Base-by-base conservation (phyloP, 1,140 invertebrate species). In the Zaprionus ornatus region DNA sequence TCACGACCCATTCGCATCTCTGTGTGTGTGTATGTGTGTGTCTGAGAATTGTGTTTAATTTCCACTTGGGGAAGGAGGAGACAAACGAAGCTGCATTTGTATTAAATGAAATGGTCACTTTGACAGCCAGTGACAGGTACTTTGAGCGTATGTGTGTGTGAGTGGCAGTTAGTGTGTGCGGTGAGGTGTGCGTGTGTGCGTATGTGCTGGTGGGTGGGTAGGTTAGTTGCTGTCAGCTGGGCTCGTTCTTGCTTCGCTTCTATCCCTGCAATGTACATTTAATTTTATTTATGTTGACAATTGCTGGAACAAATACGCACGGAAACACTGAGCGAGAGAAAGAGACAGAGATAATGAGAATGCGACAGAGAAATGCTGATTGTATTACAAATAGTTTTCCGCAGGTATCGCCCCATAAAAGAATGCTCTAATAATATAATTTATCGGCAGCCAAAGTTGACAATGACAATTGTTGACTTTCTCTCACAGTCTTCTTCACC, bases 271-370 rank as follows among this genome's bases (percentile, higher is more conserved):
- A 56, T n/a, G 10, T n/a, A 57, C 59, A 83, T 86, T 90, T 90
- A 83, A 90, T 90, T 90, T 90, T 90, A 90, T 91, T 90, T 90
- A 90, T 91, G 87, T 82, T 87, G 82, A 87, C 86, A 80, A 90
- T 91, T 82, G 80, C 67, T 80, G 64, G 66, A 77, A 86, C 76
- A 82, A 71, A 90, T 66, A 71, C 37, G 52, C 48, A 77, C 19
- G 5, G 42, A 10, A 52, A 55, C 54, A 57, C 64, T 69, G n/a
- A 3, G 13, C n/a, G 4, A 32, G 2, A 60, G 15, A 23, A 40
- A 55, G 52, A 63, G 42, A 66, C 45, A 72, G 52, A 63, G 59
- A 72, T 35, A 52, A 21, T 59, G 6, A 45, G 13, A 40, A 12
- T 6, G 37, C 25, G 37, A 55, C 23, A 45, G 12, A 65, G 55